Evolutionary conservation across 2,797 vertebrate genomes (phyloP), one percentile per base, ranked within the genome.

Genomic region (Ataeniobius toweri): DNA sequence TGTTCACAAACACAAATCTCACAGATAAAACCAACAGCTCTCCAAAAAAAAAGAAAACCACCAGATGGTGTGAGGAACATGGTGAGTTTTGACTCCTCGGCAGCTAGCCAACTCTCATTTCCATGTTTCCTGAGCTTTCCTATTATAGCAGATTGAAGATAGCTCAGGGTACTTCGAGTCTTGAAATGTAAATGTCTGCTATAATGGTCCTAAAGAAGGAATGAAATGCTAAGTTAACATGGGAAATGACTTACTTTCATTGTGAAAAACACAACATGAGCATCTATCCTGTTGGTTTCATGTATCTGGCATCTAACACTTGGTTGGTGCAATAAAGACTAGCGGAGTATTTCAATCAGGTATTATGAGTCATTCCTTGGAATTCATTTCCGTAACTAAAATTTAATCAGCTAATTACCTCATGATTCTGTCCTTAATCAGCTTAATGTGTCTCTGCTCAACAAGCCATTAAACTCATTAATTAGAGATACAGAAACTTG

Each of bases 11-110:
- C 77, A 71, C 51, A 36, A 56, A 76, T 55, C 36, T 36, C 88
- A 56, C 67, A 74, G 77, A 81, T 78, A 75, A 83, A 86, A 89
- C 89, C 84, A 88, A 89, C 88, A 88, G 85, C 79, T 80, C 82
- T 85, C 75, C 83, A 88, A 84, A 87, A 82, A 78, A 81, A 20
- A 63, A 31, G 13, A 69, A 69, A 82, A 85, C 79, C 78, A 89
- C n/a, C 92, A 94, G 93, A 94, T 93, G 93, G 93, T 88, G 83
- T 18, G 83, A 77, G 83, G 84, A 84, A 80, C 89, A 84, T 61
- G 80, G 79, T 13, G 53, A 74, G 80, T 81, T 76, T 65, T 22
- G 71, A 83, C 74, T 82, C 46, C 9, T 31, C 65, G 86, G 85
- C 83, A 79, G 82, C 44, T 61, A 28, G 5, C 46, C 10, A 28